Evolutionary conservation across 2,888 invertebrate genomes (phyloP).

Genomic region (Drosophila diplacantha): DNA sequence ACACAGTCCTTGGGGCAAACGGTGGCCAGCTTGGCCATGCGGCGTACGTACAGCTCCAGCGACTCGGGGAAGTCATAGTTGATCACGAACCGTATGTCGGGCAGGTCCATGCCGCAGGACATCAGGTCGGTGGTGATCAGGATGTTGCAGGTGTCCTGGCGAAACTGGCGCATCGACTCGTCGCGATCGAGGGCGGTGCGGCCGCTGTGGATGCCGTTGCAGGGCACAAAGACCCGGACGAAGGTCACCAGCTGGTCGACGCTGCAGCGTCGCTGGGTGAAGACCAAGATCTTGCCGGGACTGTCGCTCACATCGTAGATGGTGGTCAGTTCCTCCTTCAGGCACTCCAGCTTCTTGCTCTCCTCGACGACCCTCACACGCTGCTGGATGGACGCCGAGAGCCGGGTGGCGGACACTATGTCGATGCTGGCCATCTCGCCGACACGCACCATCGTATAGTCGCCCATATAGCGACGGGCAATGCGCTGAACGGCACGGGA

Average conservation of each 20-base stretch:
- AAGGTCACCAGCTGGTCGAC: slow-evolving; percentile 87
- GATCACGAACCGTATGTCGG: slow-evolving; percentile 89
- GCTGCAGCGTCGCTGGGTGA: slow-evolving; percentile 89
- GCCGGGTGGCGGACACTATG: slow-evolving; percentile 79
- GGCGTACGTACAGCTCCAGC: slow-evolving; percentile 92
- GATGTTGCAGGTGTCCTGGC: slow-evolving; percentile 4
- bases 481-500: slow-evolving; percentile 89
- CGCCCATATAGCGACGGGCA: slow-evolving; percentile 89
- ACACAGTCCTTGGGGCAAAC: background rate
- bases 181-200: slow-evolving; percentile 87
- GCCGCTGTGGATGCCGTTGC: slow-evolving; percentile 84
- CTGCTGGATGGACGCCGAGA: slow-evolving; percentile 85
- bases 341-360: slow-evolving; percentile 79
- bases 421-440: slow-evolving; percentile 88
- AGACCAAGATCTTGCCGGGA: slow-evolving; percentile 88
- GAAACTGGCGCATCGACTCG: slow-evolving; percentile 71
- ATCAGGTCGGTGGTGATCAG: slow-evolving; percentile 94
- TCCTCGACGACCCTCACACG: slow-evolving; percentile 84
- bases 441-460: slow-evolving; percentile 91
- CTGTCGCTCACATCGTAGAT: slow-evolving; percentile 85
- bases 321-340: slow-evolving; percentile 79
- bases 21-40: slow-evolving; percentile 91
- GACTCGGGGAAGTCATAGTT: slow-evolving; percentile 95
- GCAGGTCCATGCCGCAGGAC: slow-evolving; percentile 93
- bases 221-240: slow-evolving; percentile 79